A percentile compares a stretch with the other conserved stretches of the same genome.
phyloP scores from a whole-genome alignment of 2,113 vertebrate genomes.

The Notothenia coriiceps region DNA sequence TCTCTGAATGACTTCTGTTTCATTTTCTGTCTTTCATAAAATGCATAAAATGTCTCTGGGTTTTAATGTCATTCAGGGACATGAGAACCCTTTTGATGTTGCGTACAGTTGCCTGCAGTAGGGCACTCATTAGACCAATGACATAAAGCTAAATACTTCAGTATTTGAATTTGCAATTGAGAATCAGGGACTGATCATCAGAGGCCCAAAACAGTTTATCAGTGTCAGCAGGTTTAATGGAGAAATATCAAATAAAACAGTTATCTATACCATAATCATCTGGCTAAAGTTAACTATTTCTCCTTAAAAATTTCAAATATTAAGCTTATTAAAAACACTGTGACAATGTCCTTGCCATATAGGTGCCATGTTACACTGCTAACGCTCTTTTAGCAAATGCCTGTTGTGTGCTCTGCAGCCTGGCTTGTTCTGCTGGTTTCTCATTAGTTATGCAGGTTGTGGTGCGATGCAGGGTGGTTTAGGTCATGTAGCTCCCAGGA shows the following conservation, averaged over 20 bases:
- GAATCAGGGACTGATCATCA: neutral
- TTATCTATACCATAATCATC: neutral
- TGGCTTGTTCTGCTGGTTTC: neutral
- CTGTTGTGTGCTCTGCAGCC: neutral
- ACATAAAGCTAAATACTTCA: too few species aligned
- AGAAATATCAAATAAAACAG: neutral
- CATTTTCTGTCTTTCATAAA: neutral
- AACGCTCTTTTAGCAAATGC: neutral
- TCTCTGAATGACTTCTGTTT: neutral
- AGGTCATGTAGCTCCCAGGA: conserved; percentile 44
- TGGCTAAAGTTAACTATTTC: neutral
- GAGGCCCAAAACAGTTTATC: neutral
- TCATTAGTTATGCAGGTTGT: conserved; percentile 44
- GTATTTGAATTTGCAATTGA: neutral
- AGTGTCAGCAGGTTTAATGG: neutral
- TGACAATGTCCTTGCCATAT: neutral
- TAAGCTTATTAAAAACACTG: neutral
- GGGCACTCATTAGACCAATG: neutral
- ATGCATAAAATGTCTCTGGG: neutral
- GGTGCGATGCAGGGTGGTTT: neutral
- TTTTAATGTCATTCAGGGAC: neutral
- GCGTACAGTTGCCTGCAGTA: neutral
- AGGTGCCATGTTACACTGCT: neutral
- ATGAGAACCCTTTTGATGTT: neutral
- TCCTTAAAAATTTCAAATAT: neutral